These are phyloP conservation scores for Encarsia formosa DNA, from an alignment of 2,888 invertebrate species.

Conservation along the genomic window DNA sequence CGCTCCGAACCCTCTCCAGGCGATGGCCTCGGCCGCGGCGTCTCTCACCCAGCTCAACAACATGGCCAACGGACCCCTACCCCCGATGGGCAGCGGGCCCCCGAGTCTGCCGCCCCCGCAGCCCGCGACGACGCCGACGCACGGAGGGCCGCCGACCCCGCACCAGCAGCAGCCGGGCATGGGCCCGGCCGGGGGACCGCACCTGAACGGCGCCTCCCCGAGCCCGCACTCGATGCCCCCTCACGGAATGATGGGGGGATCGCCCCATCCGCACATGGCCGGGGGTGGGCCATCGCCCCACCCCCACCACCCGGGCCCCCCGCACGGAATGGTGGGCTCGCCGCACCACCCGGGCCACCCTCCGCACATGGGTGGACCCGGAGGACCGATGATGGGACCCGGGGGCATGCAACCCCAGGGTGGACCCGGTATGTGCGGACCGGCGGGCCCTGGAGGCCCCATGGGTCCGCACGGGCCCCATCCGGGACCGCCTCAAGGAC, in stretches of 20 bases:
- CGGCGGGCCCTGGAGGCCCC: slow-evolving; percentile 44
- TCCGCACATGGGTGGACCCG: slow-evolving; percentile 47
- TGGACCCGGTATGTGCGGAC: slow-evolving; percentile 47
- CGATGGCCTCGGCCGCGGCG: slow-evolving; percentile 47
- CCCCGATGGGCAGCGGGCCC: slow-evolving; percentile 43
- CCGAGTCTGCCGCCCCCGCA: slow-evolving; percentile 46
- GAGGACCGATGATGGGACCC: slow-evolving; percentile 39
- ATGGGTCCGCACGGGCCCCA: slow-evolving; percentile 41
- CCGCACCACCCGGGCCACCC: slow-evolving; percentile 45
- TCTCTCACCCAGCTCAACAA: slow-evolving; percentile 49
- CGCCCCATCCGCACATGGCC: slow-evolving; percentile 47
- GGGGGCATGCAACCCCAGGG: slow-evolving; percentile 46
- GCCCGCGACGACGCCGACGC: slow-evolving; percentile 48
- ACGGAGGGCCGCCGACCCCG: slow-evolving; percentile 47
- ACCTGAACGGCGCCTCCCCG: slow-evolving; percentile 47
- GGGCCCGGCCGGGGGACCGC: too few species aligned
- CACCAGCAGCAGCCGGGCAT: slow-evolving; percentile 38
- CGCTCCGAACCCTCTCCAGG: slow-evolving; percentile 46
- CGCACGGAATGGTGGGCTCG: slow-evolving; percentile 49
- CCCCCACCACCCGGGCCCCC: slow-evolving; percentile 46
- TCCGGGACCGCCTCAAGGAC: slow-evolving; percentile 35
- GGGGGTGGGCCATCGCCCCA: slow-evolving; percentile 48
- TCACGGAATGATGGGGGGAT: slow-evolving; percentile 49
- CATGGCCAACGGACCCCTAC: slow-evolving; percentile 49
- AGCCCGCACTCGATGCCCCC: slow-evolving; percentile 48